Evolutionary conservation across 2,797 vertebrate genomes (phyloP), one percentile per base, ranked within the genome.

Genomic region (Myoxocephalus aenaeus): DNA sequence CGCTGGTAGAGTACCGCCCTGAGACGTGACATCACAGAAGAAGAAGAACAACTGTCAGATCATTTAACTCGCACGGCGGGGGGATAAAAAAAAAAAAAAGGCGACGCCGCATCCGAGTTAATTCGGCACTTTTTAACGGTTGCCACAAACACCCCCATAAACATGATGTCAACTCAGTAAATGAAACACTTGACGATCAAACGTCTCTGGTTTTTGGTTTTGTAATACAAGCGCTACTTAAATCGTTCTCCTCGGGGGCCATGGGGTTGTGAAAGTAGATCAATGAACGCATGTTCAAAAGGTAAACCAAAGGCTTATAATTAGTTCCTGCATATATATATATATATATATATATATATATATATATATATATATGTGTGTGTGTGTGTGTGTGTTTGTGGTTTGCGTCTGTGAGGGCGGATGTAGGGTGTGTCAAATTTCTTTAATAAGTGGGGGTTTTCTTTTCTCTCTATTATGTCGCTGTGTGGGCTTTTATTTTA

Each of bases 1-100:
- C 42, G 84, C 73, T 4, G 93, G 95, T 95, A 86, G 11, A 77
- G 66, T 68, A 40, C 25, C 58, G 54, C 56, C n/a, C 65, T 22
- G 10, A 14, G 32, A 44, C 12, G 34, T 2, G 3, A n/a, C 25
- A 27, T 42, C 9, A 29, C 7, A 50, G 5, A 9, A 25, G 7
- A 32, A 32, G 32, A n/a, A 32, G 32, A n/a, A 29, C 13, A 32
- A 9, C 18, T 25, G 32, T 38, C 27, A 46, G 4, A 68, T 57
- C 17, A 53, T 51, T 74, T 8, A 62, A 22, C 48, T 48, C 22
- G 44, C n/a, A 65, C 34, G 42, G 48, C n/a, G n/a, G n/a, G n/a
- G n/a, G n/a, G n/a, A n/a, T n/a, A n/a, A n/a, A n/a, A n/a, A n/a
- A n/a, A n/a, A n/a, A n/a, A n/a, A 57, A 62, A 61, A n/a, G 11